Base-by-base conservation (phyloP, 2,888 invertebrate genomes). In the Amphipoea oculea region DNA sequence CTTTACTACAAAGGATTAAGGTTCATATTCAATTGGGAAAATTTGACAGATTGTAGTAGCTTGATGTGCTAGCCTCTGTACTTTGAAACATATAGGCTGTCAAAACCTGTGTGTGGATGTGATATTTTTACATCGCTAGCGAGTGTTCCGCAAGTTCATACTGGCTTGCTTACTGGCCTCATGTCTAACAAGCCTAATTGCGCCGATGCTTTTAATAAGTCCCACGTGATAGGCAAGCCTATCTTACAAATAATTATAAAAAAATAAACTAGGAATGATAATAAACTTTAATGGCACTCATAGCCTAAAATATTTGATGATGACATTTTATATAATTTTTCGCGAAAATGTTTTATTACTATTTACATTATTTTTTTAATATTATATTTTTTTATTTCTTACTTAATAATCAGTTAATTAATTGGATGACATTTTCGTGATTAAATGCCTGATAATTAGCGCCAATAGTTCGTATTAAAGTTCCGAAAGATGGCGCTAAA, bases 201-300 rank as follows among this genome's bases (percentile, higher is more conserved):
- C 14, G 29, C 57, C 29, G 6, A 82, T 75, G n/a, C 51, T 65
- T 48, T 69, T 36, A 36, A 36, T n/a, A 65, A 17, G 7, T 72
- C 65, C 71, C 73, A 57, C 14, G 4, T 75, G 72, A 79, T 74
- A 86, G 62, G 79, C 72, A 75, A 57, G 62, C 81, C 81, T 60
- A 85, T 77, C 81, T 65, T 81, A 85, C 51, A 80, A 70, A 66
- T 84, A 84, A 84, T 82, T 89, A 89, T 87, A 88, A 83, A 90
- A 89, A 89, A 89, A 89, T 90, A 90, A 91, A 90, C 92, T 89
- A 90, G 92, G 91, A 92, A 93, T 91, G 90, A 93, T 92, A 92
- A 93, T 92, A 94, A 93, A 93, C 91, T 91, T 94, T 93, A 95
- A 96, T 96, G 96, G 96, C 96, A 96, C 96, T 95, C 94, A 94